Base-by-base conservation (phyloP, 2,797 vertebrate genomes). In the Neosalanx taihuensis region DNA sequence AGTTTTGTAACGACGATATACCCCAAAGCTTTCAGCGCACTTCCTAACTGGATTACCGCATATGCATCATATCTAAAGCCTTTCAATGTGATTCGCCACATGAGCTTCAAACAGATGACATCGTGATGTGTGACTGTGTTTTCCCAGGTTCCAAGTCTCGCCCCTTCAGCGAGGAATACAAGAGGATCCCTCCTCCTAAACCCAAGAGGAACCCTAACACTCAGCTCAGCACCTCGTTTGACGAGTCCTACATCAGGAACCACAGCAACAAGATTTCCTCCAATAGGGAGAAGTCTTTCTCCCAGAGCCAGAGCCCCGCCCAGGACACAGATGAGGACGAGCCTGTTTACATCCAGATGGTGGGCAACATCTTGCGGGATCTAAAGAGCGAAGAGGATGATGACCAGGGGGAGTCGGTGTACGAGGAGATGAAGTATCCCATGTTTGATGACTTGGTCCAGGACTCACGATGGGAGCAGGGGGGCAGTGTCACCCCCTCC, bases 341-440 rank as follows among this genome's bases (percentile, higher is more conserved):
- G 79, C 96, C 97, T 0, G 96, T 99, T 76, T 99, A 99, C 85
- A 98, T 98, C 12, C 97, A 99, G 92, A 99, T 99, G 97, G 95
- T 98, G 79, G 97, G 95, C 33, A 97, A 98, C 86, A 94, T 97
- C 73, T 88, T 96, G 74, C 89, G 92, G 69, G 95, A 97, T 85
- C 92, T 96, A 72, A 91, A 92, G 78, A 77, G 68, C 41, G 93
- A 94, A 0, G 86, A 91, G 1, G 96, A 96, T 12, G 94, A 95
- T 3, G 96, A 98, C 82, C 95, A 95, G 91, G 94, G 90, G 0
- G 97, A 99, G 89, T 93, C 95, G 0, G 97, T 99, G 53, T 99
- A 99, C 0, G 97, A 99, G 83, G 97, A 99, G 87, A 99, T 99
- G 97, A 98, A 98, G 73, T 99, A 95, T 73, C 94, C 96, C 0